These are phyloP conservation scores for Leptinotarsa peninsularis DNA, from an alignment of 2,888 invertebrate genomes.

Conservation along the genomic window DNA sequence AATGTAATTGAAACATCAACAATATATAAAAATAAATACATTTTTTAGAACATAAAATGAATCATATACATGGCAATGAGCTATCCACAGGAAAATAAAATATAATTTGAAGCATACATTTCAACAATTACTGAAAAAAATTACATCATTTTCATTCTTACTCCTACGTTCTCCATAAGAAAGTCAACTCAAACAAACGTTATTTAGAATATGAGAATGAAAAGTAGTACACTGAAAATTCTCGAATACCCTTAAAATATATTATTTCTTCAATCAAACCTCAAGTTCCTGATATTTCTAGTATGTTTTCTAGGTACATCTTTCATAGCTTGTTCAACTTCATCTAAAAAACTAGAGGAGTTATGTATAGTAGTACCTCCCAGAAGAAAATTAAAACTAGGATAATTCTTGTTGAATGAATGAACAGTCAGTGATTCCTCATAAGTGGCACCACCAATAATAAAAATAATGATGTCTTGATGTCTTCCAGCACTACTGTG, in stretches of 20 bases:
- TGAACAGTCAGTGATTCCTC: slow-evolving; percentile 93
- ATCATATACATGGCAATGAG: slow-evolving; percentile 12
- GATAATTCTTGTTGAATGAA: slow-evolving; percentile 80
- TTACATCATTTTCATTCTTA: background rate
- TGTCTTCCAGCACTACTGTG: slow-evolving; percentile 75
- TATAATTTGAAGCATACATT: background rate
- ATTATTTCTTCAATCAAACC: slow-evolving; percentile 47
- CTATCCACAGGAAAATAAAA: slow-evolving; percentile 22
- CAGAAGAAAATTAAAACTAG: slow-evolving; percentile 81
- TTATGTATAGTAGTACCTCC: slow-evolving; percentile 96
- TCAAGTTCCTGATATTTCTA: slow-evolving; percentile 56
- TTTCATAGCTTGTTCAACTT: slow-evolving; percentile 77
- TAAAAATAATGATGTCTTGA: slow-evolving; percentile 95
- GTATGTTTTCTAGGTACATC: slow-evolving; percentile 70
- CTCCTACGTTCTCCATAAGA: background rate
- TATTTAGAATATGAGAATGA: background rate
- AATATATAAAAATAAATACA: slow-evolving; percentile 13
- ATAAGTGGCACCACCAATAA: slow-evolving; percentile 96
- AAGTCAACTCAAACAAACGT: background rate
- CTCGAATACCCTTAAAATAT: background rate
- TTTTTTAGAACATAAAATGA: background rate
- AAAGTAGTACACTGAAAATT: background rate
- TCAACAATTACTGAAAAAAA: background rate
- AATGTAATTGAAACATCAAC: slow-evolving; percentile 4
- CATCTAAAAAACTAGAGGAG: slow-evolving; percentile 82